A percentile compares a stretch with the other conserved stretches of the same genome.
These are phyloP conservation scores for Thymelicus lineola DNA, from an alignment of 2,888 invertebrate genomes.

Conservation along the genomic window DNA sequence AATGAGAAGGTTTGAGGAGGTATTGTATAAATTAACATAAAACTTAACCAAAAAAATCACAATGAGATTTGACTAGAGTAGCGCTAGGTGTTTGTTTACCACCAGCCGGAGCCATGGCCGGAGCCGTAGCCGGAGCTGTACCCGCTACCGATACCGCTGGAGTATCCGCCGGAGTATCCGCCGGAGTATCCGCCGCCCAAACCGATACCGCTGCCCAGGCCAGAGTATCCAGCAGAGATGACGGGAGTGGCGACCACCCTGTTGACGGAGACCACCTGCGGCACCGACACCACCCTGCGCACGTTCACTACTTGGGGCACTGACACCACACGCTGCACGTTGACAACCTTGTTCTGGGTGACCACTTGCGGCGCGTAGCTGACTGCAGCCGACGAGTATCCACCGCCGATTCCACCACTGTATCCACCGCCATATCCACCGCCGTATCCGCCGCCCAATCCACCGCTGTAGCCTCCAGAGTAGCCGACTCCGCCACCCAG, in stretches of 20 bases:
- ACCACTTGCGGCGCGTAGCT: conserved; percentile 50
- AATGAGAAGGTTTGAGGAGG: no score
- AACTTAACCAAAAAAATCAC: no score
- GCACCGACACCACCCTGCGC: conserved; percentile 60
- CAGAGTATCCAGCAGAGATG: conserved; percentile 42
- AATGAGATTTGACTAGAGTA: no score
- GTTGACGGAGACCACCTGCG: conserved; percentile 65
- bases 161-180: conserved; percentile 1
- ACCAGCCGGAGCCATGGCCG: no score
- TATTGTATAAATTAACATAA: no score
- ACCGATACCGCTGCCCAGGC: conserved; percentile 36
- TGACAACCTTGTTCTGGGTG: conserved; percentile 59
- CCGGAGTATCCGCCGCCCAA: conserved; percentile 39
- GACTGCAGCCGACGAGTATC: conserved; percentile 39
- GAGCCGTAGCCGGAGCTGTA: no score
- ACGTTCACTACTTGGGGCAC: conserved; percentile 58
- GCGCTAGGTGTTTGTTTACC: no score
- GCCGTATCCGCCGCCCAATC: conserved; percentile 34
- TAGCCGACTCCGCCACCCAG: conserved; percentile 37
- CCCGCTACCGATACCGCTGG: no score
- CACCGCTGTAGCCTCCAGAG: conserved; percentile 33
- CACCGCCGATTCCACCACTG: conserved; percentile 21
- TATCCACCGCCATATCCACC: conserved; percentile 38
- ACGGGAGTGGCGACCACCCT: conserved; percentile 57
- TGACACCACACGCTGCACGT: conserved; percentile 53